Conservation (phyloP, 2,888 invertebrate species). For the Protonemura montana region DNA sequence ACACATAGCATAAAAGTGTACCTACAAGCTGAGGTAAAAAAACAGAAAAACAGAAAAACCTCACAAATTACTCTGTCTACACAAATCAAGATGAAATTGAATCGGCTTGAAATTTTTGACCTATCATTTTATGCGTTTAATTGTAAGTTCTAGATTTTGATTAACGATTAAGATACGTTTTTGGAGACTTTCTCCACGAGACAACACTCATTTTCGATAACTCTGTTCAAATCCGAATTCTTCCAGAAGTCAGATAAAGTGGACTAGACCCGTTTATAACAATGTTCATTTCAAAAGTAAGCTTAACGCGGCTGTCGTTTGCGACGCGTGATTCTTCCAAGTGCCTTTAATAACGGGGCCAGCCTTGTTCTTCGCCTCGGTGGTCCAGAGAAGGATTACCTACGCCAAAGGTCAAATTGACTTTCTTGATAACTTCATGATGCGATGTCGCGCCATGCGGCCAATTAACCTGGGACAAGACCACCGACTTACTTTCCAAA, state of each 20-base stretch:
- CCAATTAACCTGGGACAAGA: not conserved
- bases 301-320: not conserved
- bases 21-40: too few species aligned
- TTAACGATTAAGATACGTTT: too few species aligned
- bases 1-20: too few species aligned
- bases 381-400: not conserved
- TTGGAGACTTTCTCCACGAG: not conserved
- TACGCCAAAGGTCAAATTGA: not conserved
- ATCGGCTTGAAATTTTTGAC: too few species aligned
- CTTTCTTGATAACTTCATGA: constrained; percentile 4
- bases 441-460: not conserved
- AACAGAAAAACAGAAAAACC: too few species aligned
- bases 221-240: not conserved
- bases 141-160: too few species aligned
- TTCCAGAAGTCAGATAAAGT: not conserved
- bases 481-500: not conserved
- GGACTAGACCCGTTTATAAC: not conserved
- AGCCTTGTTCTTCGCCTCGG: not conserved
- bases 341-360: not conserved
- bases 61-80: too few species aligned
- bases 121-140: too few species aligned
- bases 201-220: not conserved
- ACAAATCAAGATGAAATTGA: too few species aligned
- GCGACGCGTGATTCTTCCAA: not conserved
- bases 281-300: not conserved